phyloP scores from a whole-genome alignment of 1,140 invertebrate species.

The Muscidifurax raptorellus region DNA sequence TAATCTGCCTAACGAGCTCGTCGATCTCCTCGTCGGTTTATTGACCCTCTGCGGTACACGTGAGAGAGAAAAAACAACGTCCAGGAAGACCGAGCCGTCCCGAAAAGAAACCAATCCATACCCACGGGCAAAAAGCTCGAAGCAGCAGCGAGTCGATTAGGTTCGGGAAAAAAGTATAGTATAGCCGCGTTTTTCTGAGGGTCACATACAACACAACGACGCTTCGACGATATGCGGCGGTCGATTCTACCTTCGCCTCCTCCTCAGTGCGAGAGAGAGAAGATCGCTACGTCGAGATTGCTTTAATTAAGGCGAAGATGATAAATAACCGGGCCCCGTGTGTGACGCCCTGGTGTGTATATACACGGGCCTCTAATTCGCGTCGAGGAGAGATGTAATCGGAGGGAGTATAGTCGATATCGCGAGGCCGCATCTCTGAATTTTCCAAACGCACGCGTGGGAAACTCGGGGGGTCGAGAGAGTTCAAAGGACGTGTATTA shows the following conservation, averaged over 20 bases:
- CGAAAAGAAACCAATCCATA: neutral
- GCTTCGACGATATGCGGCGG: neutral
- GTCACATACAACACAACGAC: neutral
- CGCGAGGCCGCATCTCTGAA: neutral
- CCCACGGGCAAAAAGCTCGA: neutral
- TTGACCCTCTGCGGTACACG: too few species aligned
- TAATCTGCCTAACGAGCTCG: too few species aligned
- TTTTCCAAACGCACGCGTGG: conserved; percentile 2
- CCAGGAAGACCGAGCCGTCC: neutral
- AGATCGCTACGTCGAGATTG: conserved; percentile 43
- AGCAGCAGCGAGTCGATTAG: neutral
- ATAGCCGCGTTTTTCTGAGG: conserved; percentile 1
- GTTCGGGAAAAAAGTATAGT: neutral
- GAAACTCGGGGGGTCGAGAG: neutral
- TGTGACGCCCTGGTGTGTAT: neutral
- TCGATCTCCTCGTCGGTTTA: too few species aligned
- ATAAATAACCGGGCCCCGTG: conserved; percentile 38
- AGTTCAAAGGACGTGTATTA: neutral
- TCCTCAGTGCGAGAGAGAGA: neutral
- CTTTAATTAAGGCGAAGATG: conserved; percentile 50
- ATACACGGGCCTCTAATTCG: conserved; percentile 13
- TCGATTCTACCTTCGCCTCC: conserved; percentile 4
- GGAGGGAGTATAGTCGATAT: neutral
- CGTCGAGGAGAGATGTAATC: neutral
- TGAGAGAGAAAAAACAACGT: neutral